phyloP scores from a whole-genome alignment of 2,797 vertebrate species.

The Sebastes minor region DNA sequence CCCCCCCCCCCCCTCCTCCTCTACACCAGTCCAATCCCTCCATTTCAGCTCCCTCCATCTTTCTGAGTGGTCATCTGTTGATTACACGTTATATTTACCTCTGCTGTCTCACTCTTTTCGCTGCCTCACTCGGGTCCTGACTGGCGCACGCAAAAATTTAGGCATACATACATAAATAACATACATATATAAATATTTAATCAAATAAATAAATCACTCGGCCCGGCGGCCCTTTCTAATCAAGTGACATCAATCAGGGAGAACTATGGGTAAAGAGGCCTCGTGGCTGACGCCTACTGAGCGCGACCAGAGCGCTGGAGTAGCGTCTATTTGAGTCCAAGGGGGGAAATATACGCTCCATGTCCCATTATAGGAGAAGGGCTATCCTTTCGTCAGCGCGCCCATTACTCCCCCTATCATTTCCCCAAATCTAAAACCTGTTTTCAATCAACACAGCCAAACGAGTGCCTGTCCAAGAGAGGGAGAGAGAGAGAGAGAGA shows the following conservation, averaged over 20 bases:
- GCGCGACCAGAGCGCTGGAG: conserved; percentile 71
- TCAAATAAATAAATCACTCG: conserved; percentile 86
- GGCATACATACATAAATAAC: conserved; percentile 78
- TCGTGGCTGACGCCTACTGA: conserved; percentile 73
- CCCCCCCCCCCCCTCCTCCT: conserved; percentile 35
- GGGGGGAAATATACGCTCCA: conserved; percentile 96
- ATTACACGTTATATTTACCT: conserved; percentile 93
- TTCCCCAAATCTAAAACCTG: conserved; percentile 99
- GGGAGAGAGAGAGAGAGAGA: conserved; percentile 79
- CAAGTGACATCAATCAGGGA: conserved; percentile 90
- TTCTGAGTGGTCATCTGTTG: conserved; percentile 88
- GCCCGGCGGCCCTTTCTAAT: conserved; percentile 85
- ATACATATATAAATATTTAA: conserved; percentile 82
- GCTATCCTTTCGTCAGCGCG: conserved; percentile 98
- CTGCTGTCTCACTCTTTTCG: conserved; percentile 72
- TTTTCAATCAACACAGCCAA: conserved; percentile 99
- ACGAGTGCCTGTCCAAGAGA: conserved; percentile 91
- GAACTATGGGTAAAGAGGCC: conserved; percentile 81
- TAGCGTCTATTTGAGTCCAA: conserved; percentile 84
- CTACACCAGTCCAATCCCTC: conserved; percentile 64
- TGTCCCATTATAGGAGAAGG: conserved; percentile 99
- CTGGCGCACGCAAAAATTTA: conserved; percentile 49
- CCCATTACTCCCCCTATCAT: conserved; percentile 99
- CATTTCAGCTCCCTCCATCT: conserved; percentile 74
- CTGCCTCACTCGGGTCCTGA: conserved; percentile 61